Evolutionary conservation across 1,140 invertebrate species (phyloP).

Genomic region (Telenomus remus): DNA sequence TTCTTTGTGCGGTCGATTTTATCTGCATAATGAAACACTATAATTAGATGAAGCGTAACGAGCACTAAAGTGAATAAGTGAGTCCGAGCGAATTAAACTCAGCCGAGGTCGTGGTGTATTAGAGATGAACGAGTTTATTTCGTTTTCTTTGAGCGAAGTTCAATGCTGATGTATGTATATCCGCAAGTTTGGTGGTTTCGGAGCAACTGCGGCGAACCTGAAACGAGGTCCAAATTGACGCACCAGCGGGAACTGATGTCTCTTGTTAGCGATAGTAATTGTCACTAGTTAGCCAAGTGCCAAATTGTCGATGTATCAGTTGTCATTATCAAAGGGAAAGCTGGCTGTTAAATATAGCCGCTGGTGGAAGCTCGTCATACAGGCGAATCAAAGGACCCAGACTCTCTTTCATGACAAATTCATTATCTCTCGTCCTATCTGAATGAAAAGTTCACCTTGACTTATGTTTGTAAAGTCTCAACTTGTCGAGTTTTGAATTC

Average conservation of each 20-base stretch:
- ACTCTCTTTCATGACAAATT: slow-evolving; percentile 38
- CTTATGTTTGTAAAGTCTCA: slow-evolving; percentile 17
- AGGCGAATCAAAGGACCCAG: slow-evolving; percentile 38
- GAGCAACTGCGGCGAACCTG: slow-evolving; percentile 19
- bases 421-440: slow-evolving; percentile 28
- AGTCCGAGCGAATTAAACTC: no score
- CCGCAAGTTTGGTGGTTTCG: slow-evolving; percentile 18
- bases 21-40: no score
- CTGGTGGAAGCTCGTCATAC: slow-evolving; percentile 28
- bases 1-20: no score
- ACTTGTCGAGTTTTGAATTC: no score
- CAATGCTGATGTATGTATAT: slow-evolving; percentile 18
- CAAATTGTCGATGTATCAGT: slow-evolving; percentile 62
- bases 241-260: slow-evolving; percentile 31
- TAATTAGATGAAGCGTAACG: no score
- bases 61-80: no score
- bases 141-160: slow-evolving; percentile 25
- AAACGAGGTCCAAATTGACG: slow-evolving; percentile 40
- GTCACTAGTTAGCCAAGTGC: slow-evolving; percentile 69
- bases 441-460: slow-evolving; percentile 50
- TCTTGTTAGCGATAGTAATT: slow-evolving; percentile 70
- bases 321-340: slow-evolving; percentile 51
- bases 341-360: slow-evolving; percentile 49
- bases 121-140: neutral
- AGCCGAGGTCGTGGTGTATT: no score